Evolutionary conservation across 2,113 vertebrate species (phyloP), one percentile per base, ranked within the genome.

Genomic region (Pollimyrus isidori): DNA sequence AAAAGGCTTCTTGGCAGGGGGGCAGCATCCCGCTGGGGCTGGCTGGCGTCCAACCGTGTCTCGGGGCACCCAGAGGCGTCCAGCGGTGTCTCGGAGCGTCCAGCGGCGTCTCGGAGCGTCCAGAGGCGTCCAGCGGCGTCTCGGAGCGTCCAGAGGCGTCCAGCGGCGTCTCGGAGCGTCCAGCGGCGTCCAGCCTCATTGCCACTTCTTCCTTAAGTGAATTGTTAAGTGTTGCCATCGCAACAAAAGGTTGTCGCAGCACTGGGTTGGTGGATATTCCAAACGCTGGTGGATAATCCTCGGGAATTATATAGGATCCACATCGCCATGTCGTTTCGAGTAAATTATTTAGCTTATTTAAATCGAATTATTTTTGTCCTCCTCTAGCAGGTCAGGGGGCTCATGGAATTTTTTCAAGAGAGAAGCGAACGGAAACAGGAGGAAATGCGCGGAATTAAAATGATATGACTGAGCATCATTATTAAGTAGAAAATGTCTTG

Each of bases 1-100:
- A 95, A 95, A 94, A 94, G 93, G 94, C 95, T 93, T 94, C 95
- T 97, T 96, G 96, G 96, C 95, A 96, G 96, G 96, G 96, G 94
- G 96, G 93, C 95, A 93, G 93, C 92, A 93, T 95, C 95, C 95
- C 93, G 95, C 95, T 96, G 97, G 95, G 95, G 35, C 95, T 96
- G 95, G 73, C 15, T 42, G 73, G 73, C 13, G 15, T 80, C 73
- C 73, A 80, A 42, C 35, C 15, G 35, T 39, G 73, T 80, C 73
- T 39, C 73, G 7, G 35, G 73, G 73, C 19, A 35, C 35, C 35
- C 35, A 35, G 35, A 35, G 35, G 35, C 35, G 35, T 35, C 35
- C 35, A 35, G 35, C 35, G 35, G 35, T 35, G 35, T 35, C 35
- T 35, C 35, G n/a, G n/a, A 35, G 73, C 30, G 15, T 76, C 73